Percentiles rank a stretch among this genome's conserved stretches.
Evolutionary conservation across 2,888 invertebrate genomes (phyloP).

Genomic region (Gibbula magus): DNA sequence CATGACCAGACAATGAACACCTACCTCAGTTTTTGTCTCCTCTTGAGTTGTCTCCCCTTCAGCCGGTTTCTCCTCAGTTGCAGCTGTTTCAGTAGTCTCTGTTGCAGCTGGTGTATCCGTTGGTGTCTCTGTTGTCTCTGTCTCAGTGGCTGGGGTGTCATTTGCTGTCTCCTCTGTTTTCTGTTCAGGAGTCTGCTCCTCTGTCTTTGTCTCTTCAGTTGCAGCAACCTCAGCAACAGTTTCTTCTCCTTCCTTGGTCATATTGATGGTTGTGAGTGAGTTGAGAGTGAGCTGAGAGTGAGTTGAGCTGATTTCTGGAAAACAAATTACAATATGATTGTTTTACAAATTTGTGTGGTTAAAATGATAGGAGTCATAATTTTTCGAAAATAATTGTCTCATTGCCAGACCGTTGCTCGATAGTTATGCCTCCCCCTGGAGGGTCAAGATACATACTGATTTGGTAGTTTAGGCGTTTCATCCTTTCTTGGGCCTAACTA

Average conservation of each 20-base stretch:
- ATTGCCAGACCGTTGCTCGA: too few relatives aligned
- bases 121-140: not conserved
- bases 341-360: too few relatives aligned
- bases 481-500: too few relatives aligned
- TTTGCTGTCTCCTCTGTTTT: not conserved
- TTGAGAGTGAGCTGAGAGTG: not conserved
- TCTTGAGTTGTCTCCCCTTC: not conserved
- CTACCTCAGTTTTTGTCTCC: constrained; percentile 7
- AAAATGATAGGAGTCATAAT: too few relatives aligned
- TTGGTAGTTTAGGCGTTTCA: too few relatives aligned
- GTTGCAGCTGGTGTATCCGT: not conserved
- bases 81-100: not conserved
- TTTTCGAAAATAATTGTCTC: too few relatives aligned
- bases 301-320: not conserved
- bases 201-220: not conserved
- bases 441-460: too few relatives aligned
- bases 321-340: too few relatives aligned
- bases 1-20: not conserved
- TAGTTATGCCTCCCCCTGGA: too few relatives aligned
- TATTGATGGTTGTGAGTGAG: not conserved
- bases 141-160: not conserved
- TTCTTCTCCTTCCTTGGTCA: constrained; percentile 18
- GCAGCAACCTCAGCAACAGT: not conserved
- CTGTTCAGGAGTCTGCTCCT: not conserved
- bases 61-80: constrained; percentile 2